phyloP scores from a whole-genome alignment of 1,140 invertebrate species.

The Drosophila kohkoa region DNA sequence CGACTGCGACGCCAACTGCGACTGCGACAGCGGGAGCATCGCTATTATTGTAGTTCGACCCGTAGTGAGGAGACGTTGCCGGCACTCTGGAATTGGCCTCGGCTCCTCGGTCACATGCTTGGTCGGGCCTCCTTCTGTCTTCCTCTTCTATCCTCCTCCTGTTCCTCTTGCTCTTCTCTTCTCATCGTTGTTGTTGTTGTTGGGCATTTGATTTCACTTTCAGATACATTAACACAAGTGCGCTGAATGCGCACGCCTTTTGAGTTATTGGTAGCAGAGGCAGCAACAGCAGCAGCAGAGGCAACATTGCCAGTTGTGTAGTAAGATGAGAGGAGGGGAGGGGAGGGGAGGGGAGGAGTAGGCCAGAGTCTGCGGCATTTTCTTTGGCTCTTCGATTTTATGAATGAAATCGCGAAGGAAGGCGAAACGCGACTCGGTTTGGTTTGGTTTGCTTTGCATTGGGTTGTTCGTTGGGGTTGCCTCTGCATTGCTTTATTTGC shows the following conservation, averaged over 20 bases:
- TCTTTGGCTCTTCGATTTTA: conserved; percentile 79
- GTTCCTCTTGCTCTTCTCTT: not conserved
- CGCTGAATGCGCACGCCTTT: conserved; percentile 71
- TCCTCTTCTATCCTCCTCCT: not conserved
- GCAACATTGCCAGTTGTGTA: not conserved
- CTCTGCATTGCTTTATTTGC: conserved; percentile 65
- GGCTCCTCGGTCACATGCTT: conserved; percentile 19
- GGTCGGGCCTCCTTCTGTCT: conserved; percentile 15
- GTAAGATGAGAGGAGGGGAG: not conserved
- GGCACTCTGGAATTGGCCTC: conserved; percentile 23
- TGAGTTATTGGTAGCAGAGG: conserved; percentile 73
- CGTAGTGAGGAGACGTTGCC: not conserved
- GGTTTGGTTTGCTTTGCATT: conserved; percentile 18
- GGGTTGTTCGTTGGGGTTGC: too few relatives aligned
- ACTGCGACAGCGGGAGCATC: conserved; percentile 26
- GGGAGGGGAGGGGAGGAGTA: not conserved
- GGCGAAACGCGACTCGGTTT: conserved; percentile 69
- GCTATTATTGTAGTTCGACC: conserved; percentile 55
- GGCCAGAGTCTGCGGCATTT: conserved; percentile 58
- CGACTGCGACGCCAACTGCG: conserved; percentile 18
- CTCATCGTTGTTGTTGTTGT: conserved; percentile 19
- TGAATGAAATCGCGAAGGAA: conserved; percentile 70
- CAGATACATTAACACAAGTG: conserved; percentile 79
- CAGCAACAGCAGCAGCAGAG: conserved; percentile 12
- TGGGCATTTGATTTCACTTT: conserved; percentile 72